Base-by-base conservation (phyloP, 2,888 invertebrate genomes). In the Acronicta alni region DNA sequence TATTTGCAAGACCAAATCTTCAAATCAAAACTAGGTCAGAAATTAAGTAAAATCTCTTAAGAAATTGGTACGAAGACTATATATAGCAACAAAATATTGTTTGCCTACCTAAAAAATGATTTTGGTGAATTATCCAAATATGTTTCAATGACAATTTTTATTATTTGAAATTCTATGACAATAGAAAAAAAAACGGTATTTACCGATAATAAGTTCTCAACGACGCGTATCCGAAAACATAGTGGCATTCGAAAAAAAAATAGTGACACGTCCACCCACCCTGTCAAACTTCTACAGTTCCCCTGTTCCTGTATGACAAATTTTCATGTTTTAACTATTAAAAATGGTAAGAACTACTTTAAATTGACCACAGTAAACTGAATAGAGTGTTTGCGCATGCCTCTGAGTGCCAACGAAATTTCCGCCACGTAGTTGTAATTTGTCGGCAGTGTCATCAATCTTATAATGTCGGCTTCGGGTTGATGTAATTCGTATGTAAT, bases 221-320 rank as follows among this genome's bases (percentile, higher is more conserved):
- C 15, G 15, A 52, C 18, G 52, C 35, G 75, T 75, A 77, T 80
- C 75, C 75, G 61, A 79, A 72, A 55, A 49, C 2, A 46, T 30
- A 47, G 59, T 62, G 65, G 66, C 65, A 74, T 73, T 64, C 53
- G 67, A 82, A 85, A 88, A 88, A 87, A 83, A 67, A 72, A 79
- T 83, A 85, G 90, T 91, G 91, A 91, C 91, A 91, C 91, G 91
- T 91, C 91, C 90, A 89, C 89, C 86, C 85, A 85, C 84, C 87
- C 86, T 90, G 91, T 90, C 89, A 91, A 90, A 87, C 81, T 85
- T 86, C 85, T 81, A 85, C 77, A 80, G 85, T 84, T 86, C 83
- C 80, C 76, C 76, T 76, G 75, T 78, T 82, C 85, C 79, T 86
- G 84, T 83, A 77, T 84, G 81, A 84, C 71, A 84, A 82, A 82